Evolutionary conservation across 2,888 invertebrate species (phyloP).

Genomic region (Drosophila percnosoma): DNA sequence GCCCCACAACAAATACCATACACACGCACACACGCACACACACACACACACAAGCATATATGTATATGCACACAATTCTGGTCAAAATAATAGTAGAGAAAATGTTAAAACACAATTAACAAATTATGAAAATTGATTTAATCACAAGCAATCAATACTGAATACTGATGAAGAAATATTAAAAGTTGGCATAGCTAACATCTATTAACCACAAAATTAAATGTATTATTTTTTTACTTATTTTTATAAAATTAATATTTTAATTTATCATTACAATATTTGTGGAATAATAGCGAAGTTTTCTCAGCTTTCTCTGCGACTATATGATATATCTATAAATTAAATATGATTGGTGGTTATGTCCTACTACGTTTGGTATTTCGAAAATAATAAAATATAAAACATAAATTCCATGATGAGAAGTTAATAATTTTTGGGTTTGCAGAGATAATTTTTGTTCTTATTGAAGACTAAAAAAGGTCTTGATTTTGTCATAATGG

Average conservation of each 20-base stretch:
- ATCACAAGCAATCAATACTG: neutral
- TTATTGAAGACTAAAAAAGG: neutral
- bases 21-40: neutral
- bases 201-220: neutral
- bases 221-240: neutral
- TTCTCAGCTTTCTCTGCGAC: no score
- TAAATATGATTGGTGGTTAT: no score
- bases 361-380: no score
- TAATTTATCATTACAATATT: no score
- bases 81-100: neutral
- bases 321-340: no score
- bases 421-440: neutral
- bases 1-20: slow-evolving; percentile 7
- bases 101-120: neutral
- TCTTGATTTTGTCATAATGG: neutral
- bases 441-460: neutral
- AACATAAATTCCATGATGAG: neutral
- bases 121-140: neutral
- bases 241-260: neutral
- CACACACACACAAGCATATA: neutral
- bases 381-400: no score
- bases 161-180: no score
- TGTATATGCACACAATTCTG: neutral
- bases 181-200: neutral
- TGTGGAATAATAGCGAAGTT: no score